A percentile compares a stretch with the other conserved stretches of the same genome.
phyloP scores from a whole-genome alignment of 1,140 invertebrate genomes.

The Aphelinus atriplicis region DNA sequence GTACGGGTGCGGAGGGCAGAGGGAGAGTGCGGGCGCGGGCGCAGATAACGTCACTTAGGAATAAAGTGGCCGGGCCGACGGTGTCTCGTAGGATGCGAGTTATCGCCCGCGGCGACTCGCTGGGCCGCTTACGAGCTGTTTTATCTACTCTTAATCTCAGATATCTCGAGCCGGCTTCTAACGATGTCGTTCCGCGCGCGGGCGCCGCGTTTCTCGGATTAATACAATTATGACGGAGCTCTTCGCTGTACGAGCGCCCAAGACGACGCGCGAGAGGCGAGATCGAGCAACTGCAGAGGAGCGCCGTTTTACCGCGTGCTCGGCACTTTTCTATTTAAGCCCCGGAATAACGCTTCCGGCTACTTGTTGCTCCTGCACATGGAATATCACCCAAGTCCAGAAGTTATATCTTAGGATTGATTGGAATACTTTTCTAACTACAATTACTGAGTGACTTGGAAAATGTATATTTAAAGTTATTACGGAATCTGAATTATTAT shows the following conservation, averaged over 20 bases:
- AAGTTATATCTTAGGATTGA: too few species aligned
- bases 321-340: neutral
- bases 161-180: constrained; percentile 29
- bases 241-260: neutral
- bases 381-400: too few species aligned
- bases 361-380: constrained; percentile 15
- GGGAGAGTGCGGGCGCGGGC: neutral
- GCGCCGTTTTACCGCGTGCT: neutral
- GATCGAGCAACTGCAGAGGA: too few species aligned
- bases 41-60: constrained; percentile 23
- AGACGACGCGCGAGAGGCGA: too few species aligned
- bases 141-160: constrained; percentile 43
- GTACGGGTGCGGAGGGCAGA: neutral
- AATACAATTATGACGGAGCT: constrained; percentile 26
- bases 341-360: neutral
- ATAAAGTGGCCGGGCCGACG: constrained; percentile 6
- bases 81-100: constrained; percentile 6
- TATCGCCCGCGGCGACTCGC: constrained; percentile 2
- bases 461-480: too few species aligned
- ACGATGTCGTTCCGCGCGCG: constrained; percentile 39
- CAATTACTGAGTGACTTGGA: too few species aligned
- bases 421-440: too few species aligned
- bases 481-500: too few species aligned
- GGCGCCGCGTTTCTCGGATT: neutral
- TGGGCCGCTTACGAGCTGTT: constrained; percentile 31